A percentile compares a stretch with the other conserved stretches of the same genome.
Conservation (phyloP, 2,888 invertebrate species). For the Melitaea athalia region DNA sequence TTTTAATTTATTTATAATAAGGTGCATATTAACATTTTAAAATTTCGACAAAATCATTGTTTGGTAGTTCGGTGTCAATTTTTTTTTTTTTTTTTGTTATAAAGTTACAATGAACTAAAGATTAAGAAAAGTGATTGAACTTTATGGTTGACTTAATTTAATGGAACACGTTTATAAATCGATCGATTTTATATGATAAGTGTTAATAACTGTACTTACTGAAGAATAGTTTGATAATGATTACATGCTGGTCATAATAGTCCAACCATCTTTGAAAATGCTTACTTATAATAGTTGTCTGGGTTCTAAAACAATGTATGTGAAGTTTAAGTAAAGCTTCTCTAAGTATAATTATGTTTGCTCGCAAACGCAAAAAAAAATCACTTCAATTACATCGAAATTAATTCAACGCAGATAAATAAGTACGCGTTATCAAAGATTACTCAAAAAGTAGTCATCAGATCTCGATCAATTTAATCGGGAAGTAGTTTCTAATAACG, state of each 20-base stretch:
- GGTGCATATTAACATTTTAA: constrained; percentile 39
- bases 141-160: constrained; percentile 63
- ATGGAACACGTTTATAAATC: constrained; percentile 31
- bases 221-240: neutral
- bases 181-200: neutral
- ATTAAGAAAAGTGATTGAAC: constrained; percentile 60
- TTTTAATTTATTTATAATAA: constrained; percentile 41
- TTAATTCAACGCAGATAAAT: too few relatives aligned
- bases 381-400: too few relatives aligned
- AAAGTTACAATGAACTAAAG: constrained; percentile 54
- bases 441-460: too few relatives aligned
- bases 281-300: too few relatives aligned
- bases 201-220: neutral
- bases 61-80: constrained; percentile 50
- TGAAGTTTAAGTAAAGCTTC: too few relatives aligned
- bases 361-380: too few relatives aligned
- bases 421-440: too few relatives aligned
- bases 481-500: too few relatives aligned
- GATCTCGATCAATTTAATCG: too few relatives aligned
- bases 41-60: constrained; percentile 36
- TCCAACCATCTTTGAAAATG: neutral
- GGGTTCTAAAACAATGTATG: too few relatives aligned
- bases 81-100: constrained; percentile 51
- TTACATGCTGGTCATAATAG: neutral
- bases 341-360: too few relatives aligned